phyloP scores from a whole-genome alignment of 2,797 vertebrate genomes.

The Mionectes olivaceus region DNA sequence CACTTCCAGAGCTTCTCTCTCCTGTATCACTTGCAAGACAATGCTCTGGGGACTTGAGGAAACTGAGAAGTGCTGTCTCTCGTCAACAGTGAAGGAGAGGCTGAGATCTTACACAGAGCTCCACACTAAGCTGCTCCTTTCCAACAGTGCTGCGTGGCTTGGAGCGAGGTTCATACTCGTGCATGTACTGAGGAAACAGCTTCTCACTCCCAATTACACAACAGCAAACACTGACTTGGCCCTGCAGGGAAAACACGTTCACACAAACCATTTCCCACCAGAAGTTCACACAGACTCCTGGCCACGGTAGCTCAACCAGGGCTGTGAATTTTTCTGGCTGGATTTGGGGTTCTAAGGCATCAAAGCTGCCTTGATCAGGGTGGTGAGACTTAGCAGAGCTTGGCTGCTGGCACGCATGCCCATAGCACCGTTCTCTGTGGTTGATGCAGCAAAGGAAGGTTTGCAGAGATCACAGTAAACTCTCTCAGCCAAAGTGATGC shows the following conservation, averaged over 20 bases:
- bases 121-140: background rate
- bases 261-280: background rate
- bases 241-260: background rate
- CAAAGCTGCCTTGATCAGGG: background rate
- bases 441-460: background rate
- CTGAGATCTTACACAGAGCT: background rate
- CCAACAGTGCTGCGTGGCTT: accelerated
- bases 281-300: background rate
- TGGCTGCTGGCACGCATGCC: background rate
- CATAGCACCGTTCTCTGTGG: background rate
- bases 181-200: background rate
- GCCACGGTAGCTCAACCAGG: background rate
- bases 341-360: background rate
- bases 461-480: background rate
- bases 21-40: background rate
- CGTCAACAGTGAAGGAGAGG: background rate
- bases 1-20: background rate
- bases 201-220: background rate
- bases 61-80: accelerated
- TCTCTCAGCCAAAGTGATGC: background rate
- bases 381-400: background rate
- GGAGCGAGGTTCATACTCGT: background rate
- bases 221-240: background rate
- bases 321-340: background rate
- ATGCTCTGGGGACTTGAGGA: background rate